Base-by-base conservation (phyloP, 2,888 invertebrate species). In the Griposia aprilina region DNA sequence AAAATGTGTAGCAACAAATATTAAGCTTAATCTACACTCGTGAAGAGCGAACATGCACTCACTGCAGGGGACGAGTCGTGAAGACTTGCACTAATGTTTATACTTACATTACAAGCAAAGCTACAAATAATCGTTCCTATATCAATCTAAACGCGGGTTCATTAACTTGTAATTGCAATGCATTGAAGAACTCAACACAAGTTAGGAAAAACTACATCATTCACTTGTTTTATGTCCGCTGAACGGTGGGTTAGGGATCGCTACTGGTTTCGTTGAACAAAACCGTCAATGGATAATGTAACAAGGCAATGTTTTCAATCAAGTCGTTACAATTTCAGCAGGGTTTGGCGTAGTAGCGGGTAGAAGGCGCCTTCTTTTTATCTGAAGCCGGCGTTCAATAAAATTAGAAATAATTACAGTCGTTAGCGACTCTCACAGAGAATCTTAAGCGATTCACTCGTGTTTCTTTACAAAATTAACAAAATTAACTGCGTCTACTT, bases 401-500 rank as follows among this genome's bases (percentile, higher is more conserved):
- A 85, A 90, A 92, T 93, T 91, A 91, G 91, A 90, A 88, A 87
- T 91, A 91, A 93, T 92, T 91, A 88, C 78, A 73, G 81, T 90
- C 88, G 89, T 92, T 91, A 91, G 87, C 76, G 66, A 76, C 76
- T 87, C 72, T 83, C 82, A 69, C 23, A 78, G 81, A 84, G 83
- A 86, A 87, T 81, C 65, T 82, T 23, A 83, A 80, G 71, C 76
- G 78, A 74, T 83, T 76, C 41, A 26, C 62, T 84, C 36, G 66
- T 73, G 74, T 76, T 83, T 82, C 82, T 85, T 82, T 82, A 80
- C 41, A 82, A 82, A 88, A 82, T 84, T 74, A 77, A 65, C 69
- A 23, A 74, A 85, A 70, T 81, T 79, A 76, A 81, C 62, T 66
- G 52, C 50, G 69, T 79, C 63, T 57, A 55, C 73, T 69, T 80